Evolutionary conservation across 2,888 invertebrate species (phyloP).

Genomic region (Celastrina argiolus): DNA sequence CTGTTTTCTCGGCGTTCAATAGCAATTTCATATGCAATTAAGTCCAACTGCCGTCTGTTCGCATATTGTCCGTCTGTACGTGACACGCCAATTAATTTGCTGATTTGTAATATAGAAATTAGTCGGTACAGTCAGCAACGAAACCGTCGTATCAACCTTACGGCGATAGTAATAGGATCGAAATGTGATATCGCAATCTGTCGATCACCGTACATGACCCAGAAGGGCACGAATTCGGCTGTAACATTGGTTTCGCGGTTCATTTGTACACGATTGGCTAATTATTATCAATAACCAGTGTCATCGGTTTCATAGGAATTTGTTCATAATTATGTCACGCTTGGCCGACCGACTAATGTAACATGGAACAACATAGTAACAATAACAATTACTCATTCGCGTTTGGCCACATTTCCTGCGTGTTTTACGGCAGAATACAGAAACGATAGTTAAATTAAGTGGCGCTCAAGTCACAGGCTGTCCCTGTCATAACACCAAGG

Average conservation of each 20-base stretch:
- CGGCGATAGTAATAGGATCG: neutral
- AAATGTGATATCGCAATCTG: neutral
- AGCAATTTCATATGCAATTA: conserved; percentile 4
- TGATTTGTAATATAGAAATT: conserved; percentile 19
- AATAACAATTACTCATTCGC: neutral
- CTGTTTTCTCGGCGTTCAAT: neutral
- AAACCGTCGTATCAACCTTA: neutral
- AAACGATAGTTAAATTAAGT: no score
- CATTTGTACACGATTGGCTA: neutral
- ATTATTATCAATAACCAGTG: conserved; percentile 9
- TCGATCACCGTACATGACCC: neutral
- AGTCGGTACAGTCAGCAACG: neutral
- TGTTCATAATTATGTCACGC: neutral
- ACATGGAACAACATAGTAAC: neutral
- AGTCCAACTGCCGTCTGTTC: neutral
- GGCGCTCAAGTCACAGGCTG: no score
- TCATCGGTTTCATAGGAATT: neutral
- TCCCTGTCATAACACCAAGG: no score
- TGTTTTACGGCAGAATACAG: no score
- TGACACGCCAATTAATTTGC: conserved; percentile 19
- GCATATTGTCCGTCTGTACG: conserved; percentile 11
- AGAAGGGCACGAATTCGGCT: neutral
- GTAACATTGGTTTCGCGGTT: neutral
- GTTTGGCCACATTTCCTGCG: neutral
- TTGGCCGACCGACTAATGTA: neutral